Conservation (phyloP, 2,797 vertebrate species). For the Harpagifer antarcticus region DNA sequence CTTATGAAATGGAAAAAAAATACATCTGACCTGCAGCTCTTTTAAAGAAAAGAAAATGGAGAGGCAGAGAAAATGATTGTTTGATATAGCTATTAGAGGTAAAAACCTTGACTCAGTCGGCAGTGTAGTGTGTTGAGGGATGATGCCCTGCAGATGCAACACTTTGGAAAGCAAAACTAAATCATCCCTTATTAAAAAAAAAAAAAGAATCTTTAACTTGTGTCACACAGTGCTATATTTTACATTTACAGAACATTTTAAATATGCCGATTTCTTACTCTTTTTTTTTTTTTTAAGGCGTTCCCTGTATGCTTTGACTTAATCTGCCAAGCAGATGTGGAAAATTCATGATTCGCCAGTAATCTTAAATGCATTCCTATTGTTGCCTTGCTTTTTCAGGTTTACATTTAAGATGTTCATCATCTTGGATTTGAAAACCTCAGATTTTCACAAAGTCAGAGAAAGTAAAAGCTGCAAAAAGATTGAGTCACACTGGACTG, state of each 20-base stretch:
- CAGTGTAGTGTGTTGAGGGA: background rate
- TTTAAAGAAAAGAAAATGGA: background rate
- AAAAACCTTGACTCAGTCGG: background rate
- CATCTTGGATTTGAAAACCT: background rate
- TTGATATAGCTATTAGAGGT: background rate
- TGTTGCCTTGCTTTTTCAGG: background rate
- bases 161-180: constrained; percentile 11
- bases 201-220: background rate
- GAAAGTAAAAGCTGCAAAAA: background rate
- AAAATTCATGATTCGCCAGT: background rate
- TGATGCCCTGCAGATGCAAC: constrained; percentile 6
- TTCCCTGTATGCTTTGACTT: constrained; percentile 27
- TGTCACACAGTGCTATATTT: constrained; percentile 17
- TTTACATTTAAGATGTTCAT: background rate
- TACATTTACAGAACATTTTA: constrained; percentile 32
- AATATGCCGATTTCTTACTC: constrained; percentile 27
- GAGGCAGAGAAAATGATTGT: background rate
- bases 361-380: constrained; percentile 6
- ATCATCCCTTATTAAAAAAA: background rate
- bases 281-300: constrained; percentile 36
- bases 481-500: background rate
- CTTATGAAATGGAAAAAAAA: background rate
- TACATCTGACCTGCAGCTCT: background rate
- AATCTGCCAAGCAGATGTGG: constrained; percentile 73
- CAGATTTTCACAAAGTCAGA: background rate